These are phyloP conservation scores for Horisme vitalbata DNA, from an alignment of 2,888 invertebrate species.

Conservation along the genomic window DNA sequence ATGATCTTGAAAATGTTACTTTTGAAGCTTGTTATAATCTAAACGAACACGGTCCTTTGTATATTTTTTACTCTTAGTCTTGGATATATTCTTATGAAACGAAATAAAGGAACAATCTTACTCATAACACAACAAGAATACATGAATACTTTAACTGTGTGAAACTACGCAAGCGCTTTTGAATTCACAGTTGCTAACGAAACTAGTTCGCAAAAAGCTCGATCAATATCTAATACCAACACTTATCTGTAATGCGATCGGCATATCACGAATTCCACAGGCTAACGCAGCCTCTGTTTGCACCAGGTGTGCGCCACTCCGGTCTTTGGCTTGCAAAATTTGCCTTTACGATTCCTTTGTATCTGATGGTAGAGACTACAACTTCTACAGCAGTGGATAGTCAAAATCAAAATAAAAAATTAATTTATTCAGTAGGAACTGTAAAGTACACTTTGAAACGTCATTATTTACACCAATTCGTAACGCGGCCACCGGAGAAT, in stretches of 20 bases:
- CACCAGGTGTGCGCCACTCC: slow-evolving; percentile 4
- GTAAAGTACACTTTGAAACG: too few relatives aligned
- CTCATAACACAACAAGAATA: background rate
- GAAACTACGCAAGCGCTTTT: slow-evolving; percentile 5
- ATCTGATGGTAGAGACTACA: background rate
- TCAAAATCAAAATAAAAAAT: too few relatives aligned
- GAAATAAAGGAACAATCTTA: background rate
- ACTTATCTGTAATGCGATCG: slow-evolving; percentile 33
- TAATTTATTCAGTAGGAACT: too few relatives aligned
- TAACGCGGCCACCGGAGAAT: too few relatives aligned
- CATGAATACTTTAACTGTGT: background rate
- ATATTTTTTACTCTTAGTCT: too few relatives aligned
- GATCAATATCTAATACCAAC: slow-evolving; percentile 24
- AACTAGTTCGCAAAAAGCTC: slow-evolving; percentile 21
- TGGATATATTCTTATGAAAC: too few relatives aligned
- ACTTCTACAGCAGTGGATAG: background rate
- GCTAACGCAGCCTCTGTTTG: slow-evolving; percentile 17
- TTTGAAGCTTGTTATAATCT: too few relatives aligned
- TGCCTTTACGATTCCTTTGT: background rate
- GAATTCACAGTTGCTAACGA: slow-evolving; percentile 14
- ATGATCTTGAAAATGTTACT: too few relatives aligned
- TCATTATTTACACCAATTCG: too few relatives aligned
- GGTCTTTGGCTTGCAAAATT: background rate
- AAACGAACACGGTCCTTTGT: too few relatives aligned
- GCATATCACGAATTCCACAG: slow-evolving; percentile 34